Evolutionary conservation across 2,888 invertebrate species (phyloP).

Genomic region (Vannuccia rotundouncinata): DNA sequence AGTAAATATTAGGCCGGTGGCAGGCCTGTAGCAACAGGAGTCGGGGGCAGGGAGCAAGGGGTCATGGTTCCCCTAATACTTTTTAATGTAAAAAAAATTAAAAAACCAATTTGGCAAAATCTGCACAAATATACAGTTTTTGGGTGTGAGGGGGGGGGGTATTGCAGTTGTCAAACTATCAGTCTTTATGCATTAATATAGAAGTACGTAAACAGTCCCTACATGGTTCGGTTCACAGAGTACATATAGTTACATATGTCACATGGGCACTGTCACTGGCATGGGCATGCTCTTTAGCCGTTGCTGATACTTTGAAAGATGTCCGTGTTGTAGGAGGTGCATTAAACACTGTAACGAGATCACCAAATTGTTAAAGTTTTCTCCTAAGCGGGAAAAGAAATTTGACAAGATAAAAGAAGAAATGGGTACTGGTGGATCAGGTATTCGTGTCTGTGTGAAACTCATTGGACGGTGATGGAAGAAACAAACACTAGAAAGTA

Average conservation of each 20-base stretch:
- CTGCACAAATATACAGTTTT: background rate
- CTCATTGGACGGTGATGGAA: background rate
- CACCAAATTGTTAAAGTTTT: no score
- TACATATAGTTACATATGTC: background rate
- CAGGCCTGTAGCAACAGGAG: background rate
- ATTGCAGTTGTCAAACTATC: background rate
- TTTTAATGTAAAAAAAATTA: background rate
- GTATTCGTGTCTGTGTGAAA: background rate
- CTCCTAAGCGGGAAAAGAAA: no score
- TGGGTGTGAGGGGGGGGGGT: background rate
- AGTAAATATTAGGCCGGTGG: background rate
- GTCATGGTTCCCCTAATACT: background rate
- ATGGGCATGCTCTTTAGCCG: no score
- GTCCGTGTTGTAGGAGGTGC: no score
- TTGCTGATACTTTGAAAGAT: no score
- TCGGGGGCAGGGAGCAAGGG: background rate
- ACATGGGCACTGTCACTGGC: no score
- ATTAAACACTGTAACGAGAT: no score
- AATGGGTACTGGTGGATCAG: background rate
- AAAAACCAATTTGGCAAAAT: background rate
- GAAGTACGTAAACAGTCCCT: background rate
- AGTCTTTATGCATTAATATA: background rate
- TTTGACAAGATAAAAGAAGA: background rate
- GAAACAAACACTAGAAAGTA: background rate
- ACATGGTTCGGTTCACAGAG: conserved; percentile 1